These are phyloP conservation scores for Eupristina koningsbergeri DNA, from an alignment of 1,140 invertebrate species.

Conservation along the genomic window DNA sequence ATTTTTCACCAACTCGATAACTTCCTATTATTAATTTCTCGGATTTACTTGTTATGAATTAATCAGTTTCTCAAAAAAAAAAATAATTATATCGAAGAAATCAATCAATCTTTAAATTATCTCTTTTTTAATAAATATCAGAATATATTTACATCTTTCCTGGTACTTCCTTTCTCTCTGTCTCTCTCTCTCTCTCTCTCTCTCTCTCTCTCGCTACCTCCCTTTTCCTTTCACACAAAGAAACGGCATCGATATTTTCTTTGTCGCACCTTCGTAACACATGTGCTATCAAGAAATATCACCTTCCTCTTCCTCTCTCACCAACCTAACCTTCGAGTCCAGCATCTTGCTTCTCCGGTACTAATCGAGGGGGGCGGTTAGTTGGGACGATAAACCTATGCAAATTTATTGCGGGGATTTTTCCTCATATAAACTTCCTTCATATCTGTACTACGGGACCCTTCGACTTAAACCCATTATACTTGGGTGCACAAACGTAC, in stretches of 20 bases:
- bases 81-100: not conserved
- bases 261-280: not conserved
- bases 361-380: not conserved
- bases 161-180: not conserved
- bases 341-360: conserved; percentile 42
- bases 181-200: not conserved
- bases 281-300: not conserved
- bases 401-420: conserved; percentile 50
- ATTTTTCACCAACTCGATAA: not conserved
- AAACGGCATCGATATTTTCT: conserved; percentile 17
- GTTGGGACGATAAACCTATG: conserved; percentile 40
- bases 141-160: not conserved
- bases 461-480: conserved; percentile 13
- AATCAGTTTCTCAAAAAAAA: not conserved
- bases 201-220: not conserved
- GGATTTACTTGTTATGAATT: not conserved
- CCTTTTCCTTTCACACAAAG: not conserved
- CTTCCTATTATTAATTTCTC: not conserved
- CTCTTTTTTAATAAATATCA: not conserved
- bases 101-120: not conserved
- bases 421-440: conserved; percentile 49
- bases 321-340: not conserved
- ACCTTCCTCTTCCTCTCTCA: not conserved
- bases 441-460: not conserved
- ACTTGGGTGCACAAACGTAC: not conserved